phyloP scores from a whole-genome alignment of 2,888 invertebrate species.

The Xestia rhomboidea region DNA sequence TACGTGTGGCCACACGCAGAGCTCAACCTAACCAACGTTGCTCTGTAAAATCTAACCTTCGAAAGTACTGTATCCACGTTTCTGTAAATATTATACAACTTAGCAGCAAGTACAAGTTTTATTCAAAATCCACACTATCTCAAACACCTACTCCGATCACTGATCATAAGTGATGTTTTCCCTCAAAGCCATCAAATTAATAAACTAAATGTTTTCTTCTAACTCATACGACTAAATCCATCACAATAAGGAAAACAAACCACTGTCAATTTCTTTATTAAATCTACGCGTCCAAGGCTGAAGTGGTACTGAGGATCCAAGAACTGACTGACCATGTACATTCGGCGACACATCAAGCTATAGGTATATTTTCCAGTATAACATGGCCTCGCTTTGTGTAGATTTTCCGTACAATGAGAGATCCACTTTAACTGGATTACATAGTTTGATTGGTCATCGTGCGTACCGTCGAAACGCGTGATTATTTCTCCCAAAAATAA shows the following conservation, averaged over 20 bases:
- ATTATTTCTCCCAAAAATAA: neutral
- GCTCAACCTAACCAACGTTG: too few species aligned
- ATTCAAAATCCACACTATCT: too few species aligned
- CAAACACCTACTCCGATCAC: too few species aligned
- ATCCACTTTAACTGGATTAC: neutral
- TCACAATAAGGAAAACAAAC: constrained; percentile 38
- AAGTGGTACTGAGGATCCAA: neutral
- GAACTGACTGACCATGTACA: neutral
- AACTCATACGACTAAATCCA: neutral
- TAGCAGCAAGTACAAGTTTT: too few species aligned
- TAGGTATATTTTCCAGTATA: neutral
- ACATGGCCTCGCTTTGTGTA: neutral
- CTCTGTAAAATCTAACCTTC: too few species aligned
- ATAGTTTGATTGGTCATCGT: neutral
- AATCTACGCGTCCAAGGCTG: neutral
- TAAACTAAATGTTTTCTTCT: neutral
- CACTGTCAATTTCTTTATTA: constrained; percentile 19
- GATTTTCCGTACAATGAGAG: neutral
- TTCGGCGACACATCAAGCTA: neutral
- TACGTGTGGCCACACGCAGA: too few species aligned
- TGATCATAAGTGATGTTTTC: too few species aligned
- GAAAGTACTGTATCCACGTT: too few species aligned
- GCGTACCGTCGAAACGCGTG: neutral
- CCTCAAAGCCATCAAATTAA: constrained; percentile 3
- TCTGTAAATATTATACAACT: too few species aligned